Conservation (phyloP, 37 sponge, comb jelly and placozoan genomes). For the Chondrilla cf. caribensis region DNA sequence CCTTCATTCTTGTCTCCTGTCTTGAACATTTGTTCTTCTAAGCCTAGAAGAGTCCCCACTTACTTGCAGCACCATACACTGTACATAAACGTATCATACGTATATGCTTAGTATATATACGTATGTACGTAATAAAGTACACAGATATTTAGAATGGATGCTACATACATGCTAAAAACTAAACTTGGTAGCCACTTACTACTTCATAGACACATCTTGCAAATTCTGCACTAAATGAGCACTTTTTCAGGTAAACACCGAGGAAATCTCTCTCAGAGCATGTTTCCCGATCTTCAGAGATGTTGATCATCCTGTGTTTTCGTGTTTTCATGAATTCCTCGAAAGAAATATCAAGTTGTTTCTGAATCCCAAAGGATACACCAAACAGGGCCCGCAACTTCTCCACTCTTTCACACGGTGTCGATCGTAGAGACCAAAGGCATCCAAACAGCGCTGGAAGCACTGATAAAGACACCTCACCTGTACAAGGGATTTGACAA, state of each 20-base stretch:
- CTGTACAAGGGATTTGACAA: neutral
- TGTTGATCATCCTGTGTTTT: neutral
- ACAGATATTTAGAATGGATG: too few species aligned
- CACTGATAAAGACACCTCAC: neutral
- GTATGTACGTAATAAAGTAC: too few species aligned
- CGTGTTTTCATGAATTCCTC: neutral
- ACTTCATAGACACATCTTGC: neutral
- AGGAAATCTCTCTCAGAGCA: neutral
- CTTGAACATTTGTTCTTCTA: too few species aligned
- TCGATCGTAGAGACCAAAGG: slow-evolving; percentile 25
- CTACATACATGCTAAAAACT: too few species aligned
- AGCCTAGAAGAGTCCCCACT: too few species aligned
- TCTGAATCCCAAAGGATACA: neutral
- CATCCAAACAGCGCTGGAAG: slow-evolving; percentile 46
- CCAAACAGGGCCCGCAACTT: neutral
- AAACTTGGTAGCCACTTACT: neutral
- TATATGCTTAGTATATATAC: too few species aligned
- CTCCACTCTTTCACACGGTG: neutral
- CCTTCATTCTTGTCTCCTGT: too few species aligned
- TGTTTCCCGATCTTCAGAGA: neutral
- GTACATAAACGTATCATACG: too few species aligned
- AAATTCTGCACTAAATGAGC: neutral
- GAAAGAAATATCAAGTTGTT: neutral
- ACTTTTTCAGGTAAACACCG: neutral
- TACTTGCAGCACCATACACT: too few species aligned